Evolutionary conservation across 2,113 vertebrate species (phyloP), one percentile per base, ranked within the genome.

Genomic region (Halcyon senegalensis): DNA sequence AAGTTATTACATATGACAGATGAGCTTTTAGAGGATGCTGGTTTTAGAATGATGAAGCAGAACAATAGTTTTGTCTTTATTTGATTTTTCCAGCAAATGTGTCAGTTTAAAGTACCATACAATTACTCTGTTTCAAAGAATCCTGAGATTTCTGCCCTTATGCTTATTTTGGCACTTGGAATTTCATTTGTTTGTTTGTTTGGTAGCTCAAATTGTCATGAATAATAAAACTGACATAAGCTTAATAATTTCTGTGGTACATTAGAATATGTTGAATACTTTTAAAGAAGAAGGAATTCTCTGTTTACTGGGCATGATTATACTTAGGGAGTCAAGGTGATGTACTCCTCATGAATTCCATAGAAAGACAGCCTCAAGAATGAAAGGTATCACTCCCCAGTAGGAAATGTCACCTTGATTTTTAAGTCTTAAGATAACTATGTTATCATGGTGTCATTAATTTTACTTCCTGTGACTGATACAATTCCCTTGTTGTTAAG

Each of bases 31-130:
- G 73, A 94, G 63, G 41, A 85, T 82, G 72, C 16, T 92, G 20
- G 25, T 50, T 94, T 96, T 91, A 96, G 70, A 76, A 94, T 96
- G 81, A 81, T 80, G 84, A 96, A 95, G 84, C 70, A 91, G 82
- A 97, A 95, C 50, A 94, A 87, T 84, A 90, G 80, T 84, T 77
- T 84, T 50, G 11, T 78, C 23, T 76, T 87, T 78, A 73, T 94
- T 88, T 95, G 66, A 87, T 66, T 97, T 92, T 93, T 89, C 93
- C 44, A 96, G 85, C 66, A 96, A 92, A 92, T 87, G 63, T 37
- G 90, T 92, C 68, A 48, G 60, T 60, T n/a, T 74, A 92, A 85
- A 96, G 66, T 73, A 81, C 56, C 55, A 85, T 63, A 39, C 59
- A 87, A 74, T 53, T 58, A 70, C 23, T 64, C 7, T 21, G 82